Evolutionary conservation across 2,888 invertebrate genomes (phyloP), one percentile per base, ranked within the genome.

Genomic region (Metellina segmentata): DNA sequence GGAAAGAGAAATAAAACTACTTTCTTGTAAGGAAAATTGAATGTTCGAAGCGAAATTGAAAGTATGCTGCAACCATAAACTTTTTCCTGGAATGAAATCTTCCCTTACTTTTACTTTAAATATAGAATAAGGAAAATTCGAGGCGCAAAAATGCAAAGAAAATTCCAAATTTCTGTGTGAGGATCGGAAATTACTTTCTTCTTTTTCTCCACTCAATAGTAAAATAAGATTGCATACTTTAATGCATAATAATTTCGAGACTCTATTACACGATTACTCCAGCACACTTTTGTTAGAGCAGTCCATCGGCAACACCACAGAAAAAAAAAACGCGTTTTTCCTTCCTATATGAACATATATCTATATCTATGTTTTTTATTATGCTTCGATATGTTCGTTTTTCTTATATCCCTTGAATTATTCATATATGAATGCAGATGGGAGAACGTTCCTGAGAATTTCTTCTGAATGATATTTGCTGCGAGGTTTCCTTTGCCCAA

Each of bases 161-260:
- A 16, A 13, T 61, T 75, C 53, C 75, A 74, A 85, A 74, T 85
- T 85, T 85, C 74, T 53, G 61, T 61, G 61, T 11, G 16, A 52
- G 85, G 74, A 85, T 75, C 85, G 85, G 85, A 85, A 85, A 85
- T 85, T 85, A 85, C 85, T 85, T 85, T n/a, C 53, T 16, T 85
- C 9, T 20, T 34, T 71, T 71, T 78, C 61, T 61, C 8, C 9
- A 4, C 71, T 16, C 20, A 11, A 61, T n/a, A 49, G 82, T 82
- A 71, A 13, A 82, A 72, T 82, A 72, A 72, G 82, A 82, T 71
- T 52, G 71, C 79, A 13, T 71, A n/a, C 79, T 87, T 87, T 87
- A 87, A 87, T 87, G 87, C 87, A 87, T 87, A 87, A 87, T 87
- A 87, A 87, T 87, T 79, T 53, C 72, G 87, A 72, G 79, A 81